Evolutionary conservation across 2,113 vertebrate species (phyloP), one percentile per base, ranked within the genome.

Genomic region (Daboia siamensis): DNA sequence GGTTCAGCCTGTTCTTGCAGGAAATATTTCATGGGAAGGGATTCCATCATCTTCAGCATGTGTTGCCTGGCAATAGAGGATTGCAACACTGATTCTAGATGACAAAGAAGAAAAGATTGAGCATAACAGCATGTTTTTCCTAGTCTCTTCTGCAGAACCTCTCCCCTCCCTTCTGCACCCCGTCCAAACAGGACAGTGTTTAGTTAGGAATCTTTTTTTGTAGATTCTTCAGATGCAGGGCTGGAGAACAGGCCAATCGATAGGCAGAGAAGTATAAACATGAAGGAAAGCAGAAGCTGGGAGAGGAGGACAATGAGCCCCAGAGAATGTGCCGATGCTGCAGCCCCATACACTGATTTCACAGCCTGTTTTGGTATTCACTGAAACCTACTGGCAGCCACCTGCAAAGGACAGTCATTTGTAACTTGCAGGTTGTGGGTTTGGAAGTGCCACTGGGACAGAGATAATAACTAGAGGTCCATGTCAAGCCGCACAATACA

Each of bases 321-420:
- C 74, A 1, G 94, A 96, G 97, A 97, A 97, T 96, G 96, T 97
- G 97, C 95, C 95, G 90, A 96, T 95, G 95, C 44, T 69, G 97
- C 97, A 97, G 93, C 94, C 92, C 5, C 56, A 84, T 17, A 10
- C 0, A 12, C 21, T 13, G 88, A 80, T 97, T 97, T 96, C 95
- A 94, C 96, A 97, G 96, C 93, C 56, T 46, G 85, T 8, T 59
- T 0, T 24, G 21, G 1, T 1, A 52, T 95, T 87, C 80, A 0
- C 93, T 0, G 93, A 93, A 93, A 94, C 23, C 54, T 0, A 17
- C 46, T 48, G 88, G 87, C 87, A n/a, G 24, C 46, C 20, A 89
- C 87, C 51, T 23, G 85, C 55, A 86, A 21, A 24, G 55, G 86
- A 54, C 89, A 64, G 33, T 46, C 9, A 13, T 46, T 23, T 69